phyloP scores from a whole-genome alignment of 1,140 invertebrate species.

The Drosophila willistoni region DNA sequence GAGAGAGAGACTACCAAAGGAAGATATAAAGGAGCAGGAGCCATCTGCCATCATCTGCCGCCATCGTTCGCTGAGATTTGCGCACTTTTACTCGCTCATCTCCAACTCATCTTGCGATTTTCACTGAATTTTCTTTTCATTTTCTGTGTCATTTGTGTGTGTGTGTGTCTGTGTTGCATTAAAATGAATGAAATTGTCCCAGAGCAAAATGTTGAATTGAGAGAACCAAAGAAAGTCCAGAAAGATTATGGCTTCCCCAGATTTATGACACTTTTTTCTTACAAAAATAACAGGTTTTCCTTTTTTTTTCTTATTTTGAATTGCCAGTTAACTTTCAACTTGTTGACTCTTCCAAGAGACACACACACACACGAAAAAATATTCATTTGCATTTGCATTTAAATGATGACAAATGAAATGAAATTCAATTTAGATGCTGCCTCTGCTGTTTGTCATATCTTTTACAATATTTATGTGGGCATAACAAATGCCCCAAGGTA shows the following conservation, averaged over 20 bases:
- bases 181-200: conserved; percentile 33
- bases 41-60: not conserved
- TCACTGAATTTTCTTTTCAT: conserved; percentile 9
- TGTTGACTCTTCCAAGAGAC: not conserved
- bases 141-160: not conserved
- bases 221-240: not conserved
- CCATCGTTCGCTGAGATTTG: conserved; percentile 13
- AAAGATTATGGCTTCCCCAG: conserved; percentile 48
- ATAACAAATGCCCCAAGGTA: conserved; percentile 14
- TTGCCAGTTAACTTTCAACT: conserved; percentile 22
- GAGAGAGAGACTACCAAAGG: not conserved
- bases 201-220: conserved; percentile 41
- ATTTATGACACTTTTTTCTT: conserved; percentile 42
- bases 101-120: conserved; percentile 10
- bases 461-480: conserved; percentile 43
- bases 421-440: conserved; percentile 40
- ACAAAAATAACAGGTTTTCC: conserved; percentile 27
- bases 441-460: conserved; percentile 40
- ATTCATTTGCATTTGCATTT: conserved; percentile 51
- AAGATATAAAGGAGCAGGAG: not conserved
- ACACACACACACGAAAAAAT: not conserved
- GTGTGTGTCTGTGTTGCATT: conserved; percentile 8
- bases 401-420: conserved; percentile 27
- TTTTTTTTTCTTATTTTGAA: conserved; percentile 23
- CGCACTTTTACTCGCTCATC: conserved; percentile 9